Conservation (phyloP, 92 coral and sea anemone genomes). For the Heteractis magnifica region DNA sequence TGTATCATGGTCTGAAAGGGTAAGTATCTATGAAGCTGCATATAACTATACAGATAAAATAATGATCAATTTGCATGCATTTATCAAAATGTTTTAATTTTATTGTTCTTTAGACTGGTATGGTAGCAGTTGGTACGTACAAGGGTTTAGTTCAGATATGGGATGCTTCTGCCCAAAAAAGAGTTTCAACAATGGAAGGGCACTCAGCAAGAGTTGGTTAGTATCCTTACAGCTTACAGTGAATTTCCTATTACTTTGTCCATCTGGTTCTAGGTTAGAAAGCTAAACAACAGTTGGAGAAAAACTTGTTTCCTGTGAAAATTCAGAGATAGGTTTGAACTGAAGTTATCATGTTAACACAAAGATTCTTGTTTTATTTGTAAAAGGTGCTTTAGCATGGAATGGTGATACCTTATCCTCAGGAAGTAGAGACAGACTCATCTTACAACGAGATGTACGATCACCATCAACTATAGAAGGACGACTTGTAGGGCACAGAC, state of each 20-base stretch:
- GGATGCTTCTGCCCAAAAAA: conserved; percentile 96
- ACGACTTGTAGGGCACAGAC: conserved; percentile 93
- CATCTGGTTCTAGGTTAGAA: too few relatives aligned
- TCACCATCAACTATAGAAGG: conserved; percentile 72
- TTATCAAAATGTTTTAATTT: background rate
- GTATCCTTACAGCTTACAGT: conserved; percentile 1
- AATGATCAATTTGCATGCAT: too few relatives aligned
- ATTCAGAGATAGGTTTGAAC: too few relatives aligned
- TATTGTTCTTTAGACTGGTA: conserved; percentile 64
- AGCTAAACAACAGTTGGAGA: too few relatives aligned
- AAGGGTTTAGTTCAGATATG: conserved; percentile 99
- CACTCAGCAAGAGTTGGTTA: conserved; percentile 98
- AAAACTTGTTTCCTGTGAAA: too few relatives aligned
- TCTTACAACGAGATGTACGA: conserved; percentile 91
- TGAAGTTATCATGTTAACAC: too few relatives aligned
- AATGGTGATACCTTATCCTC: conserved; percentile 97
- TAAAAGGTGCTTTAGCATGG: conserved; percentile 95
- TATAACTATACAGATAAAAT: background rate
- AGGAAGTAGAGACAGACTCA: conserved; percentile 92
- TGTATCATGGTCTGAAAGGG: conserved; percentile 99
- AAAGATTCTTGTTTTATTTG: background rate
- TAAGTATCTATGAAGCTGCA: conserved; percentile 26
- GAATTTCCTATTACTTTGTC: too few relatives aligned
- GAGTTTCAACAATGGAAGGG: conserved; percentile 84
- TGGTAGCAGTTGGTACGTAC: conserved; percentile 97